phyloP scores from a whole-genome alignment of 2,113 vertebrate genomes.

The Ondatra zibethicus region DNA sequence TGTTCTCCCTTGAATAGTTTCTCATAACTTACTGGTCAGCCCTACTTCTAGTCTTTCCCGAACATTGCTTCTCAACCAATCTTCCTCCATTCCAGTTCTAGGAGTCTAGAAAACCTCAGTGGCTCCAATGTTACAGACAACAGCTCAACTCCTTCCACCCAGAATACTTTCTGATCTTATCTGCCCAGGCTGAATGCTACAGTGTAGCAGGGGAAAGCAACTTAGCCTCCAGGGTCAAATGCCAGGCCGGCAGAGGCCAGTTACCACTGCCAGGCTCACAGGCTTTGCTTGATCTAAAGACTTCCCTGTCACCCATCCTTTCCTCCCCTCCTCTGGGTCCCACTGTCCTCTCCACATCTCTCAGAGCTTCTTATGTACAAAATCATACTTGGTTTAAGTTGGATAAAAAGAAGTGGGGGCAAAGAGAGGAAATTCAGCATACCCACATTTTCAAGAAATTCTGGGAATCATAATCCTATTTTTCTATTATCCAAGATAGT shows the following conservation, averaged over 20 bases:
- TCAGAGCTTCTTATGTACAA: background rate
- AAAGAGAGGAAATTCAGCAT: background rate
- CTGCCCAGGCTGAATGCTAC: background rate
- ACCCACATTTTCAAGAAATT: constrained; percentile 32
- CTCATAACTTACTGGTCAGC: background rate
- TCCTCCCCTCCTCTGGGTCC: background rate
- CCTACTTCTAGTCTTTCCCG: background rate
- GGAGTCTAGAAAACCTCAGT: constrained; percentile 10
- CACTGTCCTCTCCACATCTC: background rate
- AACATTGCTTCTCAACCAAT: background rate
- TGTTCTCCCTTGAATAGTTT: constrained; percentile 22
- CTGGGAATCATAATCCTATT: constrained; percentile 23
- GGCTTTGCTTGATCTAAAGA: background rate
- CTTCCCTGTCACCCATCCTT: background rate
- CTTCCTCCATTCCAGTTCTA: background rate
- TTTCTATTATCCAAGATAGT: constrained; percentile 58
- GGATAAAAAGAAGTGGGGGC: background rate
- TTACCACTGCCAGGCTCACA: background rate
- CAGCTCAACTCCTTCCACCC: background rate
- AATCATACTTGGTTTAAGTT: background rate
- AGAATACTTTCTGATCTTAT: background rate
- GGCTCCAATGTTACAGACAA: background rate
- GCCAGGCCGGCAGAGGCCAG: background rate
- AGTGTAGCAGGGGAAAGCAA: fast-evolving
- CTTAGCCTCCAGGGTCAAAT: background rate